Base-by-base conservation (phyloP, 2,888 invertebrate genomes). In the Dynastes grantii region DNA sequence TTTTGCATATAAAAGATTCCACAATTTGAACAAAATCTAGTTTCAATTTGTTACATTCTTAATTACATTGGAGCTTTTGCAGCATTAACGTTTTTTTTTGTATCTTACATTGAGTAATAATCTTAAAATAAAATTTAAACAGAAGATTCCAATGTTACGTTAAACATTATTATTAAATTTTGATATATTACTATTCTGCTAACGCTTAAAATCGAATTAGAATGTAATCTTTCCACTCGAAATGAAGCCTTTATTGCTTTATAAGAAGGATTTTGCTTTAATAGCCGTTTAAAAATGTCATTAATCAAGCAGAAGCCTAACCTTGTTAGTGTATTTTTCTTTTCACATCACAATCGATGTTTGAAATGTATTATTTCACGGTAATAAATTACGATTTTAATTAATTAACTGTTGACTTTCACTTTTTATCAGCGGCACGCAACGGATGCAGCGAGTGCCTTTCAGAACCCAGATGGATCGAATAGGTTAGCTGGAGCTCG, bases 351-450 rank as follows among this genome's bases (percentile, higher is more conserved):
- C 68, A 68, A 68, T 68, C 51, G 68, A 51, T 68, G 49, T 68
- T 68, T 68, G 68, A 68, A 68, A 68, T 68, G 68, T 68, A 68
- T 68, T 68, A 68, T 68, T 68, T 68, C 68, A 68, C 68, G 68
- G 68, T 27, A 68, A 68, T 68, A 68, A 68, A 68, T 68, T 68
- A 68, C 40, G 11, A 51, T 27, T 51, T 68, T 68, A 68, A 68
- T 68, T 68, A 68, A 68, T 68, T 68, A 68, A 68, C 68, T 29
- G 51, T 51, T 53, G 51, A 51, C 68, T 68, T 68, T 68, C 68
- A 68, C 29, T 68, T 68, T 68, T 68, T 68, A 68, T 68, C 68
- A 68, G 51, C 27, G 27, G 27, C 37, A 6, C 37, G 6, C 37
- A 40, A 40, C 27, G 51, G 68, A 68, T 68, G 49, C 27, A 68